Evolutionary conservation across 2,113 vertebrate genomes (phyloP), one percentile per base, ranked within the genome.

Genomic region (Myiopsitta monachus): DNA sequence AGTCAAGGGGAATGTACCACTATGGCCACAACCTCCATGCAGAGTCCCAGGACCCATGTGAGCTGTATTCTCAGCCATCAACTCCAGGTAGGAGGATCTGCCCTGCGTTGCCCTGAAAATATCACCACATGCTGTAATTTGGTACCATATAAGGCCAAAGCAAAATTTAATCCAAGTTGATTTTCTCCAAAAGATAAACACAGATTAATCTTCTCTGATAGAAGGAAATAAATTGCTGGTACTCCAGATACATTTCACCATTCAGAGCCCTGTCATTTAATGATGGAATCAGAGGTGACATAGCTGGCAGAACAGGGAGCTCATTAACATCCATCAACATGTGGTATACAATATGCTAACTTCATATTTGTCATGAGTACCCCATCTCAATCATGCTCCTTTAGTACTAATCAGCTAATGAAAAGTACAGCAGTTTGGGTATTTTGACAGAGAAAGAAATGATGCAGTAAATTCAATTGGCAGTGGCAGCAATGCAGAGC

Each of bases 201-300:
- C 28, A 36, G 43, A 75, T 39, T 63, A 36, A 89, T 75, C 36
- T 36, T 63, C 66, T 64, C 66, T 79, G 33, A 75, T 51, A 6
- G 54, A 28, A 87, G 39, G 66, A 88, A 86, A 88, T 43, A 87
- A 92, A 84, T 63, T 55, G 41, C 51, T 81, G 28, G 36, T 74
- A 80, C 46, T 87, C 61, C 43, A 43, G 68, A 78, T 61, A 54
- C 6, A 59, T 86, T 76, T 86, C 83, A 44, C 55, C 87, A 64
- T 89, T 78, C 3, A 0, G 16, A 95, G 23, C 8, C 27, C 67
- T 61, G 14, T 94, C 61, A n/a, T 72, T 81, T 79, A 94, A 89
- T 47, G 55, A 75, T n/a, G 78, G 43, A 89, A 75, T 94, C 83
- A 91, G 77, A 94, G 81, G 52, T 87, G 83, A 95, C 39, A 57